Base-by-base conservation (phyloP, 2,797 vertebrate species). In the Sylvilagus floridanus region DNA sequence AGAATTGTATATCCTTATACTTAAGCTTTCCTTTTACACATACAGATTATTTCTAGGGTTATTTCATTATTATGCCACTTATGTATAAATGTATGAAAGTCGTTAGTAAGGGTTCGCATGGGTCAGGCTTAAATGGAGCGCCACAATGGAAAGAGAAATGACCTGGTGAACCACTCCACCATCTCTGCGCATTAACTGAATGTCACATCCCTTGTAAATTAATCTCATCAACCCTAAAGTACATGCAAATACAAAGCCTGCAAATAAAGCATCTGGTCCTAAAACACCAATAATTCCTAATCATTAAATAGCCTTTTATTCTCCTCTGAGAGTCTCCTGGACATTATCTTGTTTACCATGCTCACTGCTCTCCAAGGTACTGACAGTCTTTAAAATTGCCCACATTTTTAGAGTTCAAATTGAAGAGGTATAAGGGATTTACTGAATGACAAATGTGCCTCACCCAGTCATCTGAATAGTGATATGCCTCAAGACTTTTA, bases 191-290 rank as follows among this genome's bases (percentile, higher is more conserved):
- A 79, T 93, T 81, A 84, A 68, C 0, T 0, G 12, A 79, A 11
- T 5, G 62, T 78, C 22, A 85, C 7, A 62, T 91, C 68, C 16
- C 30, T 73, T 26, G 17, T 69, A 73, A 86, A 78, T 84, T 73
- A 77, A 84, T 87, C 37, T 84, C 60, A 42, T 89, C 14, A 52
- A 47, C 71, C 32, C 32, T 69, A 50, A 95, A 83, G 52, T 54
- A 50, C n/a, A 37, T 30, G 7, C 1, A 68, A 50, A 89, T 26
- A 68, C 54, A 73, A 83, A 79, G 24, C 73, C 42, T 50, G 3
- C 5, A 81, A 84, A 52, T 57, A 93, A 57, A 87, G 5, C 30
- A 72, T 90, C 79, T 94, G n/a, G 86, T 91, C n/a, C 8, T 17
- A 76, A 91, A 93, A 73, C 4, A 72, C 19, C 30, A 65, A 16